Evolutionary conservation across 2,797 vertebrate species (phyloP), one percentile per base, ranked within the genome.

Genomic region (Clarias fuscus): DNA sequence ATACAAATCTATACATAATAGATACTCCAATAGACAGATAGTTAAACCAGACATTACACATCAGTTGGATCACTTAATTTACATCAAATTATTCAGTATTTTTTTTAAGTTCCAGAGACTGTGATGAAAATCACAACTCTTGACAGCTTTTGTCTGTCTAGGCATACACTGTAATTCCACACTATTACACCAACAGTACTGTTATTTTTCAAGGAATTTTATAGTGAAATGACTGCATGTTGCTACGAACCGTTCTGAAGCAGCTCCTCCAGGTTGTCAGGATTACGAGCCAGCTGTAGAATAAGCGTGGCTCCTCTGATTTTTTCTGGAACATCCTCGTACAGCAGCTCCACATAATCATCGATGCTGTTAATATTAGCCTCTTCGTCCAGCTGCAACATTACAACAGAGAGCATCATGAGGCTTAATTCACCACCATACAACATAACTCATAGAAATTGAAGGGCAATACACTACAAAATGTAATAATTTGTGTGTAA

Each of bases 281-380:
- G 96, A 91, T 98, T 98, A 75, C 95, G 95, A 75, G 97, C 97
- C 90, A 99, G 94, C 79, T 98, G 97, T 70, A 98, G 92, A 91
- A 98, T 97, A 85, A 98, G 95, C 14, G 97, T 95, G 72, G 98
- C 96, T 85, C 97, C 97, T 70, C 96, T 93, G 90, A 98, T 96
- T 88, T 98, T 98, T 90, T 98, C 98, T 86, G 97, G 95, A 89
- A 98, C 92, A 86, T 98, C 97, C 90, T 99, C 97, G 22, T 99
- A 98, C 37, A 99, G 91, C 88, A 98, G 93, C 88, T 98, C 97
- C 91, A 98, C 96, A 40, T 98, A 98, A 82, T 97, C 96, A 81
- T 98, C 97, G 85, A 97, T 95, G 87, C 95, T 96, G 92, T 95
- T 96, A 89, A 99, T 97, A 91, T 94, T 97, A 81, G 96, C 97